Conservation (phyloP, 2,797 vertebrate genomes). For the Ptychadena robeensis region DNA sequence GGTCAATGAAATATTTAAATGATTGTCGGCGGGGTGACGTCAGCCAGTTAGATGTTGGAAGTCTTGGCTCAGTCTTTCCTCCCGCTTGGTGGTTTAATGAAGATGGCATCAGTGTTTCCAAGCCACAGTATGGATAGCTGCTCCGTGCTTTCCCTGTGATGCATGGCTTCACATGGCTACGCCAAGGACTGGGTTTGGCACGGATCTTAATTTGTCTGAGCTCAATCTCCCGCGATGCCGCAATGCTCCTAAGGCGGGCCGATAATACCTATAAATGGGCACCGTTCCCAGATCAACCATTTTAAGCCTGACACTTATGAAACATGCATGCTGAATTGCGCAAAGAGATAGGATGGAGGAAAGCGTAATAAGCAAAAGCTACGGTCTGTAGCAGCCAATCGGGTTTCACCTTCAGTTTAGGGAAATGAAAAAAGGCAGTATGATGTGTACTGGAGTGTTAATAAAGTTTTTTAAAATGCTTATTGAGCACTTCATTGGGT, state of each 20-base stretch:
- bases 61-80: conserved; percentile 22
- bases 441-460: too few species aligned
- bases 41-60: conserved; percentile 22
- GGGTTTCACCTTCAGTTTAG: background rate
- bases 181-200: conserved; percentile 5
- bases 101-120: conserved; percentile 26
- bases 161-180: conserved; percentile 16
- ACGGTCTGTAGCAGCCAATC: background rate
- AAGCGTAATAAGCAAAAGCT: background rate
- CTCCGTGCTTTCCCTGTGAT: background rate
- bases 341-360: background rate
- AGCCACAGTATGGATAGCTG: background rate
- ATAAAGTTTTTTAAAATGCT: too few species aligned
- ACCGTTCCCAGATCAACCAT: background rate
- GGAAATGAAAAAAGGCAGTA: too few species aligned
- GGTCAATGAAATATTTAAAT: conserved; percentile 51
- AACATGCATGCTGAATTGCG: background rate
- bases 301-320: conserved; percentile 2
- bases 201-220: background rate
- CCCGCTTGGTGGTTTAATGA: background rate
- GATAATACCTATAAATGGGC: background rate
- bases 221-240: background rate
- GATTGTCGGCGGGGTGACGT: conserved; percentile 24
- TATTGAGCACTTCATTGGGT: too few species aligned
- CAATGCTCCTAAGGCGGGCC: conserved; percentile 3